These are phyloP conservation scores for Myathropa florea DNA, from an alignment of 2,888 invertebrate genomes.

Conservation along the genomic window DNA sequence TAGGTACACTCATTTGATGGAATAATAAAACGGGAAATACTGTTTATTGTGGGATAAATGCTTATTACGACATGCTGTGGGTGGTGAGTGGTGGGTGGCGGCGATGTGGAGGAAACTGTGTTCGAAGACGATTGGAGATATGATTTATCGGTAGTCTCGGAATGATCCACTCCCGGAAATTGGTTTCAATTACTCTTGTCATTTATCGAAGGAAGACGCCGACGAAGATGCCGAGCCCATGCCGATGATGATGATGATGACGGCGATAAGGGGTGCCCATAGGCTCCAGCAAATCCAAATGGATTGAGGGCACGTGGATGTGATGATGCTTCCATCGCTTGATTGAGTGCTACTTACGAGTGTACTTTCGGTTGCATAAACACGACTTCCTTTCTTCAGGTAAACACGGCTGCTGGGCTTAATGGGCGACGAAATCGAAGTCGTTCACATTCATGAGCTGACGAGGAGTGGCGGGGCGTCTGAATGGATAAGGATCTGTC, in stretches of 20 bases:
- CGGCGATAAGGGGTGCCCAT: not conserved
- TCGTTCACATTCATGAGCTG: not conserved
- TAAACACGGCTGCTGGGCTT: not conserved
- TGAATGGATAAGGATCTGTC: not conserved
- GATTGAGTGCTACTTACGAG: not conserved
- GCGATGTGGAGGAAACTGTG: not conserved
- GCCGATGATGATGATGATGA: not conserved
- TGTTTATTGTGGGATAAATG: conserved; percentile 46
- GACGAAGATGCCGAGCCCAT: not conserved
- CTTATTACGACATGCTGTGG: not conserved
- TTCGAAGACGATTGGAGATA: not conserved
- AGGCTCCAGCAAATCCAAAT: no score
- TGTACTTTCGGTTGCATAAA: not conserved
- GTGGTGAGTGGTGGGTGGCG: not conserved
- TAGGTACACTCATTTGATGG: conserved; percentile 20
- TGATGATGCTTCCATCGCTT: not conserved
- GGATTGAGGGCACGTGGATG: not conserved
- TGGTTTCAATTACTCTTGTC: not conserved
- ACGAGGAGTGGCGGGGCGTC: not conserved
- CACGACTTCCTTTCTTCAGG: not conserved
- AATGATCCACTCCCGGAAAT: conserved; percentile 8
- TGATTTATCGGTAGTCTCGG: conserved; percentile 10
- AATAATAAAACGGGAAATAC: conserved; percentile 38
- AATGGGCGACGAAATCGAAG: not conserved
- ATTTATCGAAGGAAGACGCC: conserved; percentile 11